Percentiles rank a stretch among this genome's conserved stretches.
phyloP scores from a whole-genome alignment of 2,113 vertebrate species.

The Apaloderma vittatum region DNA sequence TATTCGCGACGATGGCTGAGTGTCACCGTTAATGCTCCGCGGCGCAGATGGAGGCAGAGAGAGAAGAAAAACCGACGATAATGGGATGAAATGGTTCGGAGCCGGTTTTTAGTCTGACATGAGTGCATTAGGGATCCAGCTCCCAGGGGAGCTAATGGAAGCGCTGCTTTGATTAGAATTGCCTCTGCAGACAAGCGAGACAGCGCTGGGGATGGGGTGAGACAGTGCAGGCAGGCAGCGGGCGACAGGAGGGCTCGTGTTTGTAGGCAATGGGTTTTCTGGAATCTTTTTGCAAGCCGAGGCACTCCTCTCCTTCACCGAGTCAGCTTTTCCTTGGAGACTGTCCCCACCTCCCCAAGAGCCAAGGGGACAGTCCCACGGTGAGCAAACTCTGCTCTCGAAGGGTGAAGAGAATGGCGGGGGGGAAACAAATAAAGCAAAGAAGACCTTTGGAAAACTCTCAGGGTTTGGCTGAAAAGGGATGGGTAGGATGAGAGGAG shows the following conservation, averaged over 20 bases:
- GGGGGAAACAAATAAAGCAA: neutral
- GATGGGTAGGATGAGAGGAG: neutral
- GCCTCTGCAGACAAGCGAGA: neutral
- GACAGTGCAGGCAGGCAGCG: neutral
- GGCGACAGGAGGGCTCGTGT: neutral
- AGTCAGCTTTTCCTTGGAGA: neutral
- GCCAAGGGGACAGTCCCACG: fast-evolving
- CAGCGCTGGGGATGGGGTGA: neutral
- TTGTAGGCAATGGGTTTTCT: neutral
- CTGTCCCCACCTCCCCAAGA: neutral
- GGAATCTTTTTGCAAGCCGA: neutral
- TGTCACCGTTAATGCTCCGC: neutral
- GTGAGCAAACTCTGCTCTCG: neutral
- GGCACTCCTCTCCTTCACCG: neutral
- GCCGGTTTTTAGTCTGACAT: neutral
- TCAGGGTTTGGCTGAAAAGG: neutral
- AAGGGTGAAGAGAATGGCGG: neutral
- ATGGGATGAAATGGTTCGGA: slow-evolving; percentile 6
- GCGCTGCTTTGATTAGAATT: neutral
- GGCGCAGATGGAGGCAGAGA: neutral
- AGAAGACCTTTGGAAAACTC: neutral
- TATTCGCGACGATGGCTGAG: neutral
- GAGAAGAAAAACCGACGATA: fast-evolving
- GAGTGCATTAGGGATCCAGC: neutral
- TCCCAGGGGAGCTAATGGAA: slow-evolving; percentile 10